A percentile compares a stretch with the other conserved stretches of the same genome.
Conservation (phyloP, 2,113 vertebrate genomes). For the Mustela lutreola region DNA sequence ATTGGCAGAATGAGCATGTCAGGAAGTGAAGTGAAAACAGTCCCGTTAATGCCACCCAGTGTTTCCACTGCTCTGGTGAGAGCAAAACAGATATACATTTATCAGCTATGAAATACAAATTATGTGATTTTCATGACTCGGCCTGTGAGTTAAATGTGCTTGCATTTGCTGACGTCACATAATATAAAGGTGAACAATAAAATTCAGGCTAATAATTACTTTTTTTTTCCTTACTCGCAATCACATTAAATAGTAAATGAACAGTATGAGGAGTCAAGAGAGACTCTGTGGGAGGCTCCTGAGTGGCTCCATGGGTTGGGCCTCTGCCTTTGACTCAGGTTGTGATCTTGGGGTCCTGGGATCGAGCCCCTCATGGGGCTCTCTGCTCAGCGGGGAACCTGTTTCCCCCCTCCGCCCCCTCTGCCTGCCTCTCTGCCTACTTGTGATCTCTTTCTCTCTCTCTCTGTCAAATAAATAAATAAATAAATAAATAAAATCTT, state of each 20-base stretch:
- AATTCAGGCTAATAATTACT: not conserved
- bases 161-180: not conserved
- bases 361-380: too few species aligned
- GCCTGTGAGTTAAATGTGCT: not conserved
- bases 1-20: not conserved
- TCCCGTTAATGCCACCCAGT: not conserved
- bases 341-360: too few species aligned
- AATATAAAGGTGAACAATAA: not conserved
- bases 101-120: not conserved
- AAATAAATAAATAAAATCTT: too few species aligned
- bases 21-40: not conserved
- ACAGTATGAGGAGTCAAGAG: not conserved
- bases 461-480: too few species aligned
- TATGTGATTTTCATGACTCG: not conserved
- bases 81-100: too few species aligned
- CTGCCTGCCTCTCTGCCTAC: too few species aligned
- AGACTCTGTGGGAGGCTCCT: not conserved
- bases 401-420: too few species aligned
- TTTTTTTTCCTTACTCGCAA: not conserved
- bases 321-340: too few species aligned
- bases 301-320: too few species aligned
- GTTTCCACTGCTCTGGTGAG: not conserved
- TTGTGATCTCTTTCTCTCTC: too few species aligned
- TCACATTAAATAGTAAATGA: not conserved
- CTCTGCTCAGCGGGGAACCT: too few species aligned